These are phyloP conservation scores for Erethizon dorsatum DNA, from an alignment of 2,797 vertebrate genomes.

Conservation along the genomic window DNA sequence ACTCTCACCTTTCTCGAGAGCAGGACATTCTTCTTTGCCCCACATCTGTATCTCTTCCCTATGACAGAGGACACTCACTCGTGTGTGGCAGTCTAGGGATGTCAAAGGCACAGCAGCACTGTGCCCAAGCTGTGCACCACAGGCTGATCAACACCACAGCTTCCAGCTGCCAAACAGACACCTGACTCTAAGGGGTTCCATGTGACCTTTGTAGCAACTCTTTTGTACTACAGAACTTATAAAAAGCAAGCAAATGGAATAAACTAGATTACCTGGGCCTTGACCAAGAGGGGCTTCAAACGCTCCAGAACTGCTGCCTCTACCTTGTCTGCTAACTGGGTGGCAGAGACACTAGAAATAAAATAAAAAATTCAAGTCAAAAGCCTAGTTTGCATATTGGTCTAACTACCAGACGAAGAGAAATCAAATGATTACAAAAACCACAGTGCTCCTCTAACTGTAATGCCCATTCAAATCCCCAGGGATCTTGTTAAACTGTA, in stretches of 20 bases:
- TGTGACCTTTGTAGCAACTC: not conserved
- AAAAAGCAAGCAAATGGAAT: conserved; percentile 8
- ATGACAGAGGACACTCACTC: not conserved
- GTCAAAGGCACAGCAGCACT: not conserved
- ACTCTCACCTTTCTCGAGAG: conserved; percentile 16
- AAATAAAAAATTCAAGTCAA: conserved; percentile 69
- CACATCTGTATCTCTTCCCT: not conserved
- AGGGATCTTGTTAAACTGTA: not conserved
- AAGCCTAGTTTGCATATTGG: conserved; percentile 14
- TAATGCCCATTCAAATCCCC: not conserved
- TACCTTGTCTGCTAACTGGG: conserved; percentile 88
- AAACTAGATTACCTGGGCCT: conserved; percentile 90
- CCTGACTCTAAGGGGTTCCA: not conserved
- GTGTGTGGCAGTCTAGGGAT: not conserved
- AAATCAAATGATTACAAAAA: not conserved
- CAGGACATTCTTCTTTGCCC: not conserved
- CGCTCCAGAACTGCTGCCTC: conserved; percentile 88
- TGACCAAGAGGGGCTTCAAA: conserved; percentile 89
- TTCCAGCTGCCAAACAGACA: not conserved
- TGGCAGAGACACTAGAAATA: conserved; percentile 87
- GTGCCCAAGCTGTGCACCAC: too few relatives aligned
- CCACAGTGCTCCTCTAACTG: not conserved
- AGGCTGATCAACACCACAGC: too few relatives aligned
- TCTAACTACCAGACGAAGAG: not conserved
- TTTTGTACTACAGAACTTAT: not conserved